These are phyloP conservation scores for Lepeophtheirus salmonis DNA, from an alignment of 1,140 invertebrate species.

Conservation along the genomic window DNA sequence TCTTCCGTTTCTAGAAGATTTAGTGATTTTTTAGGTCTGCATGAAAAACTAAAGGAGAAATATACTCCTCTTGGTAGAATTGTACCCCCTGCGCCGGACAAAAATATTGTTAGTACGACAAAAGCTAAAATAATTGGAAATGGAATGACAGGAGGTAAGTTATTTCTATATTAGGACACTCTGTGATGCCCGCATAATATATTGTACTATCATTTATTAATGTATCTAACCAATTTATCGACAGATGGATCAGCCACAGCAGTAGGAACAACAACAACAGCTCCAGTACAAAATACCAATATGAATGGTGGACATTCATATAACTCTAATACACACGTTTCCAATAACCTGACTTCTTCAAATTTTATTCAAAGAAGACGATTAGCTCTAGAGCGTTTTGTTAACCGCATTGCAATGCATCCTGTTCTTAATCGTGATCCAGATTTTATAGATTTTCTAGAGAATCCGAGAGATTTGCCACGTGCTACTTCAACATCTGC, in stretches of 20 bases:
- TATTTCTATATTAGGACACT: no score
- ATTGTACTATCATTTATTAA: no score
- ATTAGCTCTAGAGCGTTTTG: constrained; percentile 71
- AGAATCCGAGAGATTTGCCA: constrained; percentile 48
- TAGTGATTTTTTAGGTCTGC: constrained; percentile 90
- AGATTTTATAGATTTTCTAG: constrained; percentile 44
- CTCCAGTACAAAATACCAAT: neutral
- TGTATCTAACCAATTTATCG: no score
- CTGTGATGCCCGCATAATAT: no score
- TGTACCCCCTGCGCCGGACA: constrained; percentile 94
- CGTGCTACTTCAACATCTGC: constrained; percentile 89
- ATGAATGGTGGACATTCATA: neutral
- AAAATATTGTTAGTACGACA: constrained; percentile 80
- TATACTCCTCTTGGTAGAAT: constrained; percentile 78
- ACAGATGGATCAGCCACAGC: no score
- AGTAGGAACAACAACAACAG: neutral
- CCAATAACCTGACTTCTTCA: constrained; percentile 25
- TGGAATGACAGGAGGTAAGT: constrained; percentile 28
- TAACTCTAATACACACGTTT: neutral
- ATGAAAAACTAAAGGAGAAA: constrained; percentile 84
- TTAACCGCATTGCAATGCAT: constrained; percentile 75
- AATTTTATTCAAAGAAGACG: constrained; percentile 79
- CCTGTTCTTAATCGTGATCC: constrained; percentile 72
- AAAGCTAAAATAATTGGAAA: constrained; percentile 78
- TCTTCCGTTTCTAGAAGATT: constrained; percentile 77